Base-by-base conservation (phyloP, 1,140 invertebrate genomes). In the Anthonomus grandis region DNA sequence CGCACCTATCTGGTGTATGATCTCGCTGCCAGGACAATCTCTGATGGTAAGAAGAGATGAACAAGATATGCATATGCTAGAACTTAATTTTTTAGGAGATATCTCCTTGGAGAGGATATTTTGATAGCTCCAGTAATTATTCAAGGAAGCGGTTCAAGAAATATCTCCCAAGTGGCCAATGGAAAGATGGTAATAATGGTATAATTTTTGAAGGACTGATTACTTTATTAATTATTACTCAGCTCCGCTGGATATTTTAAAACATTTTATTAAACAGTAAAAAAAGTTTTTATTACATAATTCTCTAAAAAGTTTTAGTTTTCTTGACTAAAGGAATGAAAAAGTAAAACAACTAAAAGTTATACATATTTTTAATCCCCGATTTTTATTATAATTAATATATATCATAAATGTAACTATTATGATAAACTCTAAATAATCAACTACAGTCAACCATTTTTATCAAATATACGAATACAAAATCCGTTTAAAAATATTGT, bases 1-100 rank as follows among this genome's bases (percentile, higher is more conserved):
- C 75, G 77, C 87, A n/a, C 91, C 92, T 0, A 79, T 95, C n/a
- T 95, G 93, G 92, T 95, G 91, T 91, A 76, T 91, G 1, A 92
- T 63, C 50, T 48, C 1, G 42, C 49, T 10, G 65, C 68, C 24
- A 22, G 63, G 18, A 38, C 22, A 51, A 51, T 41, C 4, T 42
- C 56, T 53, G 59, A 65, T 25, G 62, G 62, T 63, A 59, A 27
- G 15, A 2, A 13, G 17, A 21, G 6, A 8, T 13, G 34, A 12
- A 22, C 34, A 15, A 2, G 3, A 23, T 15, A 18, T 1, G 13
- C 41, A 53, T 13, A 18, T 36, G 23, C 12, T 41, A 15, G 0
- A 49, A 38, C 6, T 0, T 13, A 4, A 0, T 39, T 10, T 3
- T 23, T 58, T 46, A 23, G 23, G 91, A 89, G 93, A 73, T 95